Evolutionary conservation across 37 sponge, comb jelly and placozoan species (phyloP).

Genomic region (Ianthella basta): DNA sequence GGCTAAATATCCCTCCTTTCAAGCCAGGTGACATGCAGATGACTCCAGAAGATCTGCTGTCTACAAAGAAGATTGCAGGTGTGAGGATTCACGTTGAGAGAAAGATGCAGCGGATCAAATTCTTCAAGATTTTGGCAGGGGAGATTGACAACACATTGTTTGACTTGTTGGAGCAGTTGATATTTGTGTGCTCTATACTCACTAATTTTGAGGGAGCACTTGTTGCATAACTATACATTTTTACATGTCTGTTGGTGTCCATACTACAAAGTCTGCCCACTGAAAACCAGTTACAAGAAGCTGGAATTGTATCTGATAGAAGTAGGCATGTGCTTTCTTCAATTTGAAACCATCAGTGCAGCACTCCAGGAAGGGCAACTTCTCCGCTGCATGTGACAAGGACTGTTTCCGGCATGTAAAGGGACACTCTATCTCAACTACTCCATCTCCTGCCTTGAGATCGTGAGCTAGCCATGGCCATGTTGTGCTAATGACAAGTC

Average conservation of each 20-base stretch:
- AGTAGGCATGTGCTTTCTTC: slow-evolving; percentile 10
- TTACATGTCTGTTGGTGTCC: slow-evolving; percentile 12
- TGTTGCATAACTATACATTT: background rate
- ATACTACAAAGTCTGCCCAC: slow-evolving; percentile 27
- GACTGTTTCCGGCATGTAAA: slow-evolving; percentile 6
- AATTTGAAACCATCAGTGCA: background rate
- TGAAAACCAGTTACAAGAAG: background rate
- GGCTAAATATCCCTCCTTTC: slow-evolving; percentile 29
- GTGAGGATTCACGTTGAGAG: slow-evolving; percentile 29
- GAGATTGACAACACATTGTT: slow-evolving; percentile 3
- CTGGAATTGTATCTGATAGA: slow-evolving; percentile 33
- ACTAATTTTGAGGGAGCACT: slow-evolving; percentile 25
- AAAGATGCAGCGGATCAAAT: background rate
- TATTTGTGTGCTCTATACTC: slow-evolving; percentile 25
- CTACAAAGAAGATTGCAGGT: slow-evolving; percentile 24
- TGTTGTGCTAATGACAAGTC: background rate
- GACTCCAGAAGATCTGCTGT: slow-evolving; percentile 18
- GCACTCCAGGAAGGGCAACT: background rate
- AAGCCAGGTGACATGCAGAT: background rate
- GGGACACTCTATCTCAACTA: slow-evolving; percentile 37
- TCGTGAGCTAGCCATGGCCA: slow-evolving; percentile 20
- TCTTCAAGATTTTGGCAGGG: background rate
- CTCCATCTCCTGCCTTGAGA: background rate
- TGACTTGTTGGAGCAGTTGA: background rate
- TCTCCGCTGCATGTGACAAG: background rate